phyloP scores from a whole-genome alignment of 2,113 vertebrate genomes.

The Penelope pileata region DNA sequence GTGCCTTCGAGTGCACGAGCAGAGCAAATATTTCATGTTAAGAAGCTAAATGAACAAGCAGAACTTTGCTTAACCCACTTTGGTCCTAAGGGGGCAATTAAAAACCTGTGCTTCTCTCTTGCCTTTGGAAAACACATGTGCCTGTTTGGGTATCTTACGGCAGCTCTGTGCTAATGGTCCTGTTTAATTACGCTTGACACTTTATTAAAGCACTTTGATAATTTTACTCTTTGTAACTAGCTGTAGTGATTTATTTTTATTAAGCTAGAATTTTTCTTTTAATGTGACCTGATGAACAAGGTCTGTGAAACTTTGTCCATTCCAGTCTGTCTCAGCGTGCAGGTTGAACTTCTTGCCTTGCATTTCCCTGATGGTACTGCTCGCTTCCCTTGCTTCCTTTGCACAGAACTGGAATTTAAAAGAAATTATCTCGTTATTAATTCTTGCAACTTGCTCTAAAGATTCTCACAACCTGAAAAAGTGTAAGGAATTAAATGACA shows the following conservation, averaged over 20 bases:
- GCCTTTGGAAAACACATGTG: neutral
- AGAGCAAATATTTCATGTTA: neutral
- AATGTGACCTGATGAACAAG: conserved; percentile 22
- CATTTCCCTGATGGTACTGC: neutral
- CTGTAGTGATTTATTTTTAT: conserved; percentile 6
- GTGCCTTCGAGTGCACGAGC: neutral
- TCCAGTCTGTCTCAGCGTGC: neutral
- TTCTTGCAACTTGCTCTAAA: neutral
- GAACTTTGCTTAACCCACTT: neutral
- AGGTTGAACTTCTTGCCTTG: conserved; percentile 3
- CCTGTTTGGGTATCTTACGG: neutral
- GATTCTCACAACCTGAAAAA: neutral
- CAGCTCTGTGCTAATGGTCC: conserved; percentile 28
- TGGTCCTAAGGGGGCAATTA: neutral
- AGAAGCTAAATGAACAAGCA: conserved; percentile 16
- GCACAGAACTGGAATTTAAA: conserved; percentile 34
- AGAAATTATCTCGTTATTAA: neutral
- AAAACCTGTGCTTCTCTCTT: neutral
- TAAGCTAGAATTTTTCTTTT: neutral
- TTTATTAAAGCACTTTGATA: conserved; percentile 70
- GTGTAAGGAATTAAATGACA: neutral
- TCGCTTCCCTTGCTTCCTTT: neutral
- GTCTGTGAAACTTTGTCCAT: neutral
- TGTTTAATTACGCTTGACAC: conserved; percentile 58
- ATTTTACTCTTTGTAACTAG: conserved; percentile 37